Evolutionary conservation across 2,113 vertebrate genomes (phyloP).

Genomic region (Nibea albiflora): DNA sequence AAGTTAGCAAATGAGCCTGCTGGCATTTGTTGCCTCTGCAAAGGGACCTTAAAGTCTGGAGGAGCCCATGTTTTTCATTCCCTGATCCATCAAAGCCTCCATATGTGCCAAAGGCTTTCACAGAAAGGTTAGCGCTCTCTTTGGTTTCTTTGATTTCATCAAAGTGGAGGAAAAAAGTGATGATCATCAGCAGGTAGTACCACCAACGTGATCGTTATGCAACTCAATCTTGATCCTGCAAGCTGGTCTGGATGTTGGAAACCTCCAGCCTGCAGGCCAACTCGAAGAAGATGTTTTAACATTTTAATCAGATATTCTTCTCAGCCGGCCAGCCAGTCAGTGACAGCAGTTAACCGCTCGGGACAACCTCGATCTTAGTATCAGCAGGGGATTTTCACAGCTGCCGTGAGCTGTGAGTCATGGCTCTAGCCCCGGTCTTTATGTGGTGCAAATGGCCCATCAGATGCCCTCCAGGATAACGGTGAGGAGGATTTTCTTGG

Average conservation of each 20-base stretch:
- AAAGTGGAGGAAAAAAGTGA: neutral
- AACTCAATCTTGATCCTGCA: neutral
- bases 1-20: neutral
- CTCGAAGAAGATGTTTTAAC: neutral
- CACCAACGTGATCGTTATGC: neutral
- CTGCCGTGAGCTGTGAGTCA: conserved; percentile 7
- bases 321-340: neutral
- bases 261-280: neutral
- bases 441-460: neutral
- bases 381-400: conserved; percentile 22
- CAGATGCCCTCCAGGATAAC: conserved; percentile 19
- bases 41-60: neutral
- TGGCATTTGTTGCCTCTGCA: neutral
- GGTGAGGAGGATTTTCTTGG: neutral
- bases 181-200: neutral
- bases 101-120: conserved; percentile 1
- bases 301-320: neutral
- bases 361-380: neutral
- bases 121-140: neutral
- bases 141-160: neutral
- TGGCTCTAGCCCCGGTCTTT: conserved; percentile 6
- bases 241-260: neutral
- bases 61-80: neutral
- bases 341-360: neutral
- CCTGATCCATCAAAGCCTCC: conserved; percentile 29